phyloP scores from a whole-genome alignment of 2,888 invertebrate species.

The Schrankia costaestrigalis region DNA sequence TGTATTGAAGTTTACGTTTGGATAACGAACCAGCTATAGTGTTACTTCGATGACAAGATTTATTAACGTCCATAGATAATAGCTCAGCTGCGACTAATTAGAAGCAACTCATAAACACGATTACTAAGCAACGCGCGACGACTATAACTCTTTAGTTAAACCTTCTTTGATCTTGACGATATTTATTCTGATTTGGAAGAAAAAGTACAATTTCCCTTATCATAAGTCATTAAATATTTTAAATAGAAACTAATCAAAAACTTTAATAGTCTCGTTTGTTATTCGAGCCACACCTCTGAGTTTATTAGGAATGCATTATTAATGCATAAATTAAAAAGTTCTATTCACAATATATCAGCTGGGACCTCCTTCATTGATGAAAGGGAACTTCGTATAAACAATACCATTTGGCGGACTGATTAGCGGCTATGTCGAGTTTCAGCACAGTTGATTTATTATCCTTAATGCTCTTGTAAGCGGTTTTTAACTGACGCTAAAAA shows the following conservation, averaged over 20 bases:
- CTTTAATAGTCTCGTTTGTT: slow-evolving; percentile 34
- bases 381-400: too few relatives aligned
- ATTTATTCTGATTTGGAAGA: slow-evolving; percentile 1
- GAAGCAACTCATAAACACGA: too few relatives aligned
- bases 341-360: slow-evolving; percentile 43
- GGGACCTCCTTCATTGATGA: too few relatives aligned
- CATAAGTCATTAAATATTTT: slow-evolving; percentile 5
- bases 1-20: slow-evolving; percentile 16
- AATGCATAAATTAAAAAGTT: slow-evolving; percentile 44
- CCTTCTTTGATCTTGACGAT: not conserved
- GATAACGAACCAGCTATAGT: slow-evolving; percentile 18
- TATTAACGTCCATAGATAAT: slow-evolving; percentile 27
- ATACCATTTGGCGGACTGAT: too few relatives aligned
- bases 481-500: too few relatives aligned
- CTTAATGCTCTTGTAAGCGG: too few relatives aligned
- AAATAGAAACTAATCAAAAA: slow-evolving; percentile 17
- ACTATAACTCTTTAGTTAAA: too few relatives aligned
- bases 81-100: slow-evolving; percentile 11
- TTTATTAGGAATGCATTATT: slow-evolving; percentile 42
- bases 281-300: slow-evolving; percentile 32
- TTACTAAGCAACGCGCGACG: too few relatives aligned
- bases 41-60: slow-evolving; percentile 11
- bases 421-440: too few relatives aligned
- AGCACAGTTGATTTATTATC: too few relatives aligned
- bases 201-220: slow-evolving; percentile 10